These are phyloP conservation scores for Lobophora halterata DNA, from an alignment of 2,888 invertebrate species.

Conservation along the genomic window DNA sequence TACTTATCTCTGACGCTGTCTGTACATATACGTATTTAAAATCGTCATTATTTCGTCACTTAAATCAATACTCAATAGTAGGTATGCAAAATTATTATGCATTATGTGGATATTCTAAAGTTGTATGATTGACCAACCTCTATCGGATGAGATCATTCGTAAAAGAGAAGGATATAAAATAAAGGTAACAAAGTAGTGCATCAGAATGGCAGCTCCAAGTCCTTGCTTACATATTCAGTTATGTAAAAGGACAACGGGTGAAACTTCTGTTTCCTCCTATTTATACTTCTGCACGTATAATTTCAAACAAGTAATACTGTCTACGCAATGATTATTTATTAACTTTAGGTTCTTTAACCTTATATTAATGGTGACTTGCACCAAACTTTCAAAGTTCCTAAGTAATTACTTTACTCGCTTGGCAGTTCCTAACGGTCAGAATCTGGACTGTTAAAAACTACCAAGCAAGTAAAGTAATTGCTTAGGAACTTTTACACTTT, in stretches of 20 bases:
- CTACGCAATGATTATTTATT: conserved; percentile 3
- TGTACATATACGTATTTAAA: too few species aligned
- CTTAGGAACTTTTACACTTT: conserved; percentile 8
- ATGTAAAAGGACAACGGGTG: conserved; percentile 43
- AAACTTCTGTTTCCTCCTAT: conserved; percentile 35
- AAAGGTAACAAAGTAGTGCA: conserved; percentile 20
- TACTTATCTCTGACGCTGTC: too few species aligned
- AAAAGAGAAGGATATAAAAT: conserved; percentile 16
- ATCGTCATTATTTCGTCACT: not conserved
- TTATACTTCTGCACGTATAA: conserved; percentile 6
- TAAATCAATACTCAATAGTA: not conserved
- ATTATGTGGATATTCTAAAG: conserved; percentile 10
- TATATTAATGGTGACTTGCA: too few species aligned
- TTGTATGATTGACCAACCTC: conserved; percentile 10
- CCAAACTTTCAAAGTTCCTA: too few species aligned
- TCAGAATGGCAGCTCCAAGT: conserved; percentile 29
- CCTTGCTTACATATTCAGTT: conserved; percentile 46
- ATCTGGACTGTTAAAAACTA: too few species aligned
- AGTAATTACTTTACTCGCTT: too few species aligned
- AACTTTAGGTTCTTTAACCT: too few species aligned
- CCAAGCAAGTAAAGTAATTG: not conserved
- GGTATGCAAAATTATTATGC: not conserved
- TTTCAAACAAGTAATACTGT: conserved; percentile 3
- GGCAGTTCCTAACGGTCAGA: too few species aligned
- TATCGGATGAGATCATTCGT: conserved; percentile 26